Conservation (phyloP, 2,888 invertebrate genomes). For the Diploptera punctata region DNA sequence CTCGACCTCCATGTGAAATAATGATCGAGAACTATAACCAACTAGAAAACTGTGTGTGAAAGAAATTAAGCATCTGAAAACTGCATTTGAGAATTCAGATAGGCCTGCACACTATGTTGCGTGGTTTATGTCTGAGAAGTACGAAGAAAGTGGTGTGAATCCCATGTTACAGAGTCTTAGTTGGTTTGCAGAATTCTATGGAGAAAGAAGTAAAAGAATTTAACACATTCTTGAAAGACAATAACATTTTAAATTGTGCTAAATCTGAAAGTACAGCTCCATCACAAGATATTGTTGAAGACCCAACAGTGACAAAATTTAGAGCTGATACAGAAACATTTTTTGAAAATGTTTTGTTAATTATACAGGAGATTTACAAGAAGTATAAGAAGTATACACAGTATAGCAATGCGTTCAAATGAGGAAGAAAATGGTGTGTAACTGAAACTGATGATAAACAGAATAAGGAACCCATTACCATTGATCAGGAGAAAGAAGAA, state of each 20-base stretch:
- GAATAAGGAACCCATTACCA: no score
- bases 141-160: background rate
- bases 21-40: background rate
- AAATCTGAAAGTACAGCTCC: no score
- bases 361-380: slow-evolving; percentile 66
- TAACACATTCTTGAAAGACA: slow-evolving; percentile 15
- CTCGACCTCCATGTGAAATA: background rate
- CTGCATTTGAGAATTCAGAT: background rate
- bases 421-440: slow-evolving; percentile 47
- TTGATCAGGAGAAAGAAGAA: background rate
- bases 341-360: slow-evolving; percentile 60
- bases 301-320: background rate
- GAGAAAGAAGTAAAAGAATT: slow-evolving; percentile 46
- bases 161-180: background rate
- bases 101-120: no score
- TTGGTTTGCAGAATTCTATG: background rate
- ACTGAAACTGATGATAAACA: background rate
- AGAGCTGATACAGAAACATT: slow-evolving; percentile 55
- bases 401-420: slow-evolving; percentile 49
- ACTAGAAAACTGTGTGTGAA: slow-evolving; percentile 10
- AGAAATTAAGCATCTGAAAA: slow-evolving; percentile 47
- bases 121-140: background rate
- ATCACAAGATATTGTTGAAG: no score
- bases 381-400: slow-evolving; percentile 55
- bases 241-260: no score